Base-by-base conservation (phyloP, 2,113 vertebrate genomes). In the Bettongia penicillata region DNA sequence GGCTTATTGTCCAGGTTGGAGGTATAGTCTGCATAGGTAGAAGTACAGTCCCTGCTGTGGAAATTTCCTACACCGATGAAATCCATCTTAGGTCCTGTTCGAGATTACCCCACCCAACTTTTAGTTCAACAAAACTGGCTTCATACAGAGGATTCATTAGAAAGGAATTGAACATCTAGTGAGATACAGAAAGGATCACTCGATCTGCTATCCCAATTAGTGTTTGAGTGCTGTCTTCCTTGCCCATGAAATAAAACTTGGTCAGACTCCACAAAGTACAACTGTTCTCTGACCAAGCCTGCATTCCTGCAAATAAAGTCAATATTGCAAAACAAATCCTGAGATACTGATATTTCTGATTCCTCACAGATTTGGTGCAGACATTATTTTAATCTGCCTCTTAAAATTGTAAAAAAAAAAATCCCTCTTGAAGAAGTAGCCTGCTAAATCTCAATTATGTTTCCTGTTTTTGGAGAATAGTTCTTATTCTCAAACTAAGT, bases 401-500 rank as follows among this genome's bases (percentile, higher is more conserved):
- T 96, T 95, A 91, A 90, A 96, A 96, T 68, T 96, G 43, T 37
- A 95, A 48, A 48, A 48, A 48, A 48, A 93, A 68, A 96, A 95
- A 91, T 47, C 55, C 50, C 51, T 96, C 51, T 93, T 94, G 92
- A 97, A 94, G 52, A 31, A 93, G 91, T 92, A 95, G 19, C 68
- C 68, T 0, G 25, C 8, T 26, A 55, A 55, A 2, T 26, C 24
- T 9, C 24, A 55, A 84, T 84, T 68, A 12, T 68, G n/a, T 84
- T 84, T 84, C 7, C 68, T 77, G 2, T 84, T 43, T 84, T 84
- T 84, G n/a, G 16, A 48, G 7, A 84, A 53, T 0, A 95, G 96
- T 97, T n/a, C 90, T 93, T 90, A 95, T 95, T 97, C 89, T 95
- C 51, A 97, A 94, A 95, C 97, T 97, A 95, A 96, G 95, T 91